Conservation (phyloP, 2,797 vertebrate genomes). For the Mycteria americana region DNA sequence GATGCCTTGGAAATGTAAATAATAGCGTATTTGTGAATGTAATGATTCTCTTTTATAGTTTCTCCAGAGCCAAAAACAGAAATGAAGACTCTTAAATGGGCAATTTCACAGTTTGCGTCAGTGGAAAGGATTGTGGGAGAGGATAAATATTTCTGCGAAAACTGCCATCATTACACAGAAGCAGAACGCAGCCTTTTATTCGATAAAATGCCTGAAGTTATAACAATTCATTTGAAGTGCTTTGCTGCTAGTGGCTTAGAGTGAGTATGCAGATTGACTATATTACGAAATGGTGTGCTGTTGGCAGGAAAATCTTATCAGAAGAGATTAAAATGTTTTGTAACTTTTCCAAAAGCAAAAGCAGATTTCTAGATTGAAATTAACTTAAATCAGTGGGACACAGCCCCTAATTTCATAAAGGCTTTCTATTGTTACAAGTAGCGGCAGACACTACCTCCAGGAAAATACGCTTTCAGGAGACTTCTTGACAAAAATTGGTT, state of each 20-base stretch:
- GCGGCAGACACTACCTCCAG: not conserved
- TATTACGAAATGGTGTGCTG: not conserved
- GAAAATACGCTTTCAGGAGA: not conserved
- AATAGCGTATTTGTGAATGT: not conserved
- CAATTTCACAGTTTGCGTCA: slow-evolving; percentile 95
- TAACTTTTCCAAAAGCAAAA: not conserved
- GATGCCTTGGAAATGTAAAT: not conserved
- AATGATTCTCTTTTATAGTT: slow-evolving; percentile 74
- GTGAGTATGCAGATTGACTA: slow-evolving; percentile 77
- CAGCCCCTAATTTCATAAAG: not conserved
- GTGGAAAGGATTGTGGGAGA: slow-evolving; percentile 97
- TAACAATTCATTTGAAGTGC: slow-evolving; percentile 98
- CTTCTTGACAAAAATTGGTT: not conserved
- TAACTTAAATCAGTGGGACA: not conserved
- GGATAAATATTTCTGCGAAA: slow-evolving; percentile 99
- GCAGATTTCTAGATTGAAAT: not conserved
- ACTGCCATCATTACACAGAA: slow-evolving; percentile 94
- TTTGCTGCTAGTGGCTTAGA: slow-evolving; percentile 93
- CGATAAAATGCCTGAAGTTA: slow-evolving; percentile 95
- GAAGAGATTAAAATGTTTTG: not conserved
- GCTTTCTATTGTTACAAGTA: not conserved
- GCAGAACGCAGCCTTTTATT: slow-evolving; percentile 96
- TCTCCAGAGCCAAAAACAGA: slow-evolving; percentile 95
- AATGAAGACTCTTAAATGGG: slow-evolving; percentile 93
- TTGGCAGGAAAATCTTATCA: not conserved